A percentile compares a stretch with the other conserved stretches of the same genome.
phyloP scores from a whole-genome alignment of 2,113 vertebrate species.

The Fregetta grallaria region DNA sequence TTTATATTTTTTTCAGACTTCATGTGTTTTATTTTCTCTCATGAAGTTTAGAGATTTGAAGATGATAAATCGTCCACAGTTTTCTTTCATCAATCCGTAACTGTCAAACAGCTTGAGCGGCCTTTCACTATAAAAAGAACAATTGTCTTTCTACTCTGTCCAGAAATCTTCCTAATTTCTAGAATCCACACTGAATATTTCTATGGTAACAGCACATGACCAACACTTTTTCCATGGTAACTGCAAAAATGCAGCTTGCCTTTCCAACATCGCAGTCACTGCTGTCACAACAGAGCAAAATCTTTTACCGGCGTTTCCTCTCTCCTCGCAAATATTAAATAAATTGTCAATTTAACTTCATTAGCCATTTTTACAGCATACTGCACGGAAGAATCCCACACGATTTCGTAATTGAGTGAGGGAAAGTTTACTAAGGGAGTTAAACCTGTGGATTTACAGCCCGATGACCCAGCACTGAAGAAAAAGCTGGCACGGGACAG shows the following conservation, averaged over 20 bases:
- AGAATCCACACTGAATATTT: slow-evolving; percentile 15
- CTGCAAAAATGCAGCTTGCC: background rate
- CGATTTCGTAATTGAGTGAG: background rate
- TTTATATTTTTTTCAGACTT: background rate
- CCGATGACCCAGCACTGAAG: background rate
- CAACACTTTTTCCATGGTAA: slow-evolving; percentile 45
- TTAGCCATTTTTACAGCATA: background rate
- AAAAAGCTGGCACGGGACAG: background rate
- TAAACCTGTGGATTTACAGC: background rate
- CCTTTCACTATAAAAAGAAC: slow-evolving; percentile 14
- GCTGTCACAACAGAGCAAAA: slow-evolving; percentile 57
- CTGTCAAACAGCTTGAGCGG: background rate
- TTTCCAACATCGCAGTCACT: background rate
- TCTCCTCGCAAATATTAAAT: background rate
- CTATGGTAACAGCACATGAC: slow-evolving; percentile 49
- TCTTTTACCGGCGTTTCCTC: background rate
- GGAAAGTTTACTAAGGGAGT: background rate
- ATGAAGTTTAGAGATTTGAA: background rate
- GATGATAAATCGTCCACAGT: background rate
- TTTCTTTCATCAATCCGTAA: background rate
- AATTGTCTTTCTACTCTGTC: slow-evolving; percentile 24
- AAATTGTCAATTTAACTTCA: slow-evolving; percentile 52
- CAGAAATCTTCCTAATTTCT: slow-evolving; percentile 56
- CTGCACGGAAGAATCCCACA: background rate
- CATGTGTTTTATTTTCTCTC: background rate